These are phyloP conservation scores for Drosophila falleni DNA, from an alignment of 2,888 invertebrate species.

Conservation along the genomic window DNA sequence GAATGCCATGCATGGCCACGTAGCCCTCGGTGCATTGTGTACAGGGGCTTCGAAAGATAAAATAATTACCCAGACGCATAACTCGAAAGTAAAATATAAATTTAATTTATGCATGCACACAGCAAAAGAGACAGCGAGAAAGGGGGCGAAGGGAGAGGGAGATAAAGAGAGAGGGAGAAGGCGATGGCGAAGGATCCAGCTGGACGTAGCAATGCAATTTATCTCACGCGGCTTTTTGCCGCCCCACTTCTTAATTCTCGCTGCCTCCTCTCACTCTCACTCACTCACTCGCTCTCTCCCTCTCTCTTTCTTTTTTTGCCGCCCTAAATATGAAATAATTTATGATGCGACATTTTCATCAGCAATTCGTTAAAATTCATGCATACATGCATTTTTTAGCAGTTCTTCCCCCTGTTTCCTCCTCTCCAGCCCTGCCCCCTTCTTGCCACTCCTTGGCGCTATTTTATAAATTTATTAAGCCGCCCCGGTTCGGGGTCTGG, in stretches of 20 bases:
- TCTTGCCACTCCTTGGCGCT: slow-evolving; percentile 46
- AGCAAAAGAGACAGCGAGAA: slow-evolving; percentile 43
- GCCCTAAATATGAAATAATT: slow-evolving; percentile 82
- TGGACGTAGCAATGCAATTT: slow-evolving; percentile 57
- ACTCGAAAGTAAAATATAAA: slow-evolving; percentile 79
- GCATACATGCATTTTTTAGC: slow-evolving; percentile 78
- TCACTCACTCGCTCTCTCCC: slow-evolving; percentile 1
- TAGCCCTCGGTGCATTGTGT: slow-evolving; percentile 58
- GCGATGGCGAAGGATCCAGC: slow-evolving; percentile 33
- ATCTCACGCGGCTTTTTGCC: slow-evolving; percentile 70
- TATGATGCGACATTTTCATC: slow-evolving; percentile 84
- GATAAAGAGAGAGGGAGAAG: slow-evolving; percentile 2
- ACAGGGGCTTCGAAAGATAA: slow-evolving; percentile 64
- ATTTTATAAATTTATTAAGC: slow-evolving; percentile 79
- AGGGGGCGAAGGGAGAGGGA: not conserved
- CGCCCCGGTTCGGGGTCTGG: slow-evolving; percentile 21
- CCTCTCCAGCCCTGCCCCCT: not conserved
- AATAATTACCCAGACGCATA: slow-evolving; percentile 81
- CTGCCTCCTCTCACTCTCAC: slow-evolving; percentile 14
- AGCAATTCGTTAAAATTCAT: slow-evolving; percentile 83
- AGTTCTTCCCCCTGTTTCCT: slow-evolving; percentile 17
- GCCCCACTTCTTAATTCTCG: not conserved
- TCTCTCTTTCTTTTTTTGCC: slow-evolving; percentile 10
- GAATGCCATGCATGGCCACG: slow-evolving; percentile 78
- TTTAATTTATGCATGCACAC: slow-evolving; percentile 79